phyloP scores from a whole-genome alignment of 2,113 vertebrate genomes.

The Phyllopteryx taeniolatus region DNA sequence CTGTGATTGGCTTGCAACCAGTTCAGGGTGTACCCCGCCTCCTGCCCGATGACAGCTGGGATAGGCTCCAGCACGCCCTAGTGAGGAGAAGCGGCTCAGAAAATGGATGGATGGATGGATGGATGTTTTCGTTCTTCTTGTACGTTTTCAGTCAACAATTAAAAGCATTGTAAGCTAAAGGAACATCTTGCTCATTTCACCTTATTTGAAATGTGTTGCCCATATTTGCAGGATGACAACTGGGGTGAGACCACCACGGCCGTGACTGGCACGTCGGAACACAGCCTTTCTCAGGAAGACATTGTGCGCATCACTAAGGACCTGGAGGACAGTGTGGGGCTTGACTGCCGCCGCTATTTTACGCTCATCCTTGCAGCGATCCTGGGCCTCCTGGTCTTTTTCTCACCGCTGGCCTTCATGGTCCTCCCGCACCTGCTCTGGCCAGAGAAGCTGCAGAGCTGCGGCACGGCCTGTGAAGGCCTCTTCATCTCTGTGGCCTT shows the following conservation, averaged over 20 bases:
- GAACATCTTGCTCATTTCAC: neutral
- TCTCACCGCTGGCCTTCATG: slow-evolving; percentile 92
- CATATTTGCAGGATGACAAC: slow-evolving; percentile 86
- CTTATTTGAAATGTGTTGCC: neutral
- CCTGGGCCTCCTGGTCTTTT: slow-evolving; percentile 86
- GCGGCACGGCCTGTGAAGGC: slow-evolving; percentile 91
- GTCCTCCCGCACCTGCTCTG: slow-evolving; percentile 88
- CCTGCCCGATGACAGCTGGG: no score
- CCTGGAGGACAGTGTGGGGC: slow-evolving; percentile 84
- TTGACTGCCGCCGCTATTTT: slow-evolving; percentile 84
- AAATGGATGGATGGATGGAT: no score
- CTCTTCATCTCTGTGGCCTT: slow-evolving; percentile 95
- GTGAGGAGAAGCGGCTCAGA: no score
- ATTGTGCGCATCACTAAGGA: slow-evolving; percentile 90
- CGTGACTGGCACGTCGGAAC: slow-evolving; percentile 93
- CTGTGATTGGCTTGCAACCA: no score
- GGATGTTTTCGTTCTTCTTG: neutral
- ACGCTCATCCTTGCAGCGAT: slow-evolving; percentile 78
- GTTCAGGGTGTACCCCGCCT: no score
- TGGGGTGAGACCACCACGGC: slow-evolving; percentile 98
- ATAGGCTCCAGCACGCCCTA: no score
- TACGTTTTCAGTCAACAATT: neutral
- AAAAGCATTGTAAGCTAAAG: neutral
- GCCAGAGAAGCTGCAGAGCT: slow-evolving; percentile 84
- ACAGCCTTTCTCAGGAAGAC: slow-evolving; percentile 95